These are phyloP conservation scores for Bombus sylvicola DNA, from an alignment of 1,140 invertebrate species.

Conservation along the genomic window DNA sequence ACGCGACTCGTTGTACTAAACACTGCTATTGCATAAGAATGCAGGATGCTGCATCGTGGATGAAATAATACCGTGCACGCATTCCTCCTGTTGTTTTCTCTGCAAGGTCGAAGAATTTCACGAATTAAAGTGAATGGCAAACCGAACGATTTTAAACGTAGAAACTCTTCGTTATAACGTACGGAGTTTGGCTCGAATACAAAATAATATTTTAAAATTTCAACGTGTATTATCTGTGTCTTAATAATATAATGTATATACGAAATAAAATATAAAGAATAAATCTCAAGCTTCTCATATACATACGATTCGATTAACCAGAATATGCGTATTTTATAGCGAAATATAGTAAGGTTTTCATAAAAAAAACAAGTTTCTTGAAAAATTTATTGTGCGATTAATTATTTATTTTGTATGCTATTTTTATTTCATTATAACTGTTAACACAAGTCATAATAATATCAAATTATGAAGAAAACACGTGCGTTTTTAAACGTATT, in stretches of 20 bases:
- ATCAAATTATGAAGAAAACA: background rate
- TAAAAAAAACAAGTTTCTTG: background rate
- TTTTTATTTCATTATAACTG: background rate
- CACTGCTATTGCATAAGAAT: constrained; percentile 13
- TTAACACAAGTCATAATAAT: background rate
- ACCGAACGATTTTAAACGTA: background rate
- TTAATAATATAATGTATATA: background rate
- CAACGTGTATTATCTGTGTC: background rate
- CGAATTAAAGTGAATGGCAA: background rate
- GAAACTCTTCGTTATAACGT: background rate
- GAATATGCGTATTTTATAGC: background rate
- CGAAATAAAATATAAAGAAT: background rate
- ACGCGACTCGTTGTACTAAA: background rate
- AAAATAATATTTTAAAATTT: background rate
- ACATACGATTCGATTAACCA: background rate
- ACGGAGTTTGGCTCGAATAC: background rate
- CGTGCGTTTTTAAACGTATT: background rate
- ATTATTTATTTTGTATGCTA: background rate
- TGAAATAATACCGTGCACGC: constrained; percentile 5
- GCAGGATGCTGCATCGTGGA: constrained; percentile 29
- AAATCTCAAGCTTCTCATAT: background rate
- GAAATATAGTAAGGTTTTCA: background rate
- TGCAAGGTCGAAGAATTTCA: background rate
- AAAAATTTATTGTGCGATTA: background rate
- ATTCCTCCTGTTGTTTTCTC: background rate